phyloP scores from a whole-genome alignment of 2,888 invertebrate genomes.

The Eubasilissa splendida region DNA sequence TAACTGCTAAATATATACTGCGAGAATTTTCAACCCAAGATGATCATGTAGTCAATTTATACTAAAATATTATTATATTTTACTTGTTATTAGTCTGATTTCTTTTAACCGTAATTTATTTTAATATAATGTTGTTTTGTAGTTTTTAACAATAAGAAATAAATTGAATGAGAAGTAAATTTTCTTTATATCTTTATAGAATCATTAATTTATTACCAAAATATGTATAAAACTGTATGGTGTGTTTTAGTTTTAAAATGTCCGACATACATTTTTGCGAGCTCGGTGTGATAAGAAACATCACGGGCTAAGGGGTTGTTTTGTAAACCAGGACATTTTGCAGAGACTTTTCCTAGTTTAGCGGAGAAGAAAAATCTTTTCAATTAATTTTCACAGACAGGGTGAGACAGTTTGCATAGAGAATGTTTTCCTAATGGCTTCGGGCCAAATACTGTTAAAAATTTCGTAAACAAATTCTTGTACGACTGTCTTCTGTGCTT shows the following conservation, averaged over 20 bases:
- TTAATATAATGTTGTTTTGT: too few relatives aligned
- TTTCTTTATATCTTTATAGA: too few relatives aligned
- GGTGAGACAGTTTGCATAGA: conserved; percentile 3
- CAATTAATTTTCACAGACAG: conserved; percentile 18
- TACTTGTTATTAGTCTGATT: too few relatives aligned
- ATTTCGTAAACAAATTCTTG: background rate
- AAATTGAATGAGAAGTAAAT: too few relatives aligned
- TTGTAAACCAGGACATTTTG: background rate
- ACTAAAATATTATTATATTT: too few relatives aligned
- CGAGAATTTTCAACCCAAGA: too few relatives aligned
- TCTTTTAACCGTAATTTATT: too few relatives aligned
- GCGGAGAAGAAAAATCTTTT: conserved; percentile 17
- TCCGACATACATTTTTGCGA: background rate
- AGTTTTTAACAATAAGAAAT: too few relatives aligned
- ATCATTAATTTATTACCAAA: too few relatives aligned
- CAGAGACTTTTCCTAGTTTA: background rate
- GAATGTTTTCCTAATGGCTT: background rate
- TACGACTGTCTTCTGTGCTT: background rate
- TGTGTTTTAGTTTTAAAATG: too few relatives aligned
- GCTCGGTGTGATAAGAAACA: background rate
- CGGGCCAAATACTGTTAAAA: background rate
- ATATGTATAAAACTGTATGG: background rate
- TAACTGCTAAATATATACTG: too few relatives aligned
- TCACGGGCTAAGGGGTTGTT: background rate
- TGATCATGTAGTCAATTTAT: too few relatives aligned